Evolutionary conservation across 2,113 vertebrate species (phyloP), one percentile per base, ranked within the genome.

Genomic region (Lutjanus erythropterus): DNA sequence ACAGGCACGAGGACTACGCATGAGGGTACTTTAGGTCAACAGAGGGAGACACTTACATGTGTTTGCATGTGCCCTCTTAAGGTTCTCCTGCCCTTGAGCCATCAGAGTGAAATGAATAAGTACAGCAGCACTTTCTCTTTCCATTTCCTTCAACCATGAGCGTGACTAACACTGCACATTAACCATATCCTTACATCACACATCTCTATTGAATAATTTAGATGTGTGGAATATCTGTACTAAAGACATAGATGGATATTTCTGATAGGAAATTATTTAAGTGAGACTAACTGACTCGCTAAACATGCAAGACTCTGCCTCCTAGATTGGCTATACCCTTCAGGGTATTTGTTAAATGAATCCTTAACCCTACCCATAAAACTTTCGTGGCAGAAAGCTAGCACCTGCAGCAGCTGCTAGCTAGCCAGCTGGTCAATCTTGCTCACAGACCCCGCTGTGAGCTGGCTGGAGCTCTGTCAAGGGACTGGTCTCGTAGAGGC

Each of bases 11-110:
- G 15, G 21, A 62, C 31, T 12, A 23, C 41, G 33, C 74, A 74
- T 9, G 21, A 66, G 53, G 52, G 44, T 53, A 64, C 69, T 81
- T 87, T 9, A 76, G 74, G 23, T 44, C 42, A 46, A 80, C 37
- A 67, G 41, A 52, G 23, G 52, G 19, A 80, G 71, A 62, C 12
- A 77, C 70, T 75, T 85, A 68, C 29, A 33, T 76, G 35, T 66
- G 67, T 72, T 70, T 86, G 46, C 16, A 58, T 49, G 61, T 70
- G 37, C 29, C 33, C 55, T 66, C 25, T 77, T 35, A 81, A 74
- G 4, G 56, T 23, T 12, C 67, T 49, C 39, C 56, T 53, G 19
- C 23, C 33, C 46, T 16, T 33, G 11, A 70, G 66, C 62, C 23
- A 80, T 75, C 60, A 58, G 14, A 61, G n/a, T 14, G 19, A 71